Evolutionary conservation across 2,797 vertebrate species (phyloP).

Genomic region (Cheracebus regulus): DNA sequence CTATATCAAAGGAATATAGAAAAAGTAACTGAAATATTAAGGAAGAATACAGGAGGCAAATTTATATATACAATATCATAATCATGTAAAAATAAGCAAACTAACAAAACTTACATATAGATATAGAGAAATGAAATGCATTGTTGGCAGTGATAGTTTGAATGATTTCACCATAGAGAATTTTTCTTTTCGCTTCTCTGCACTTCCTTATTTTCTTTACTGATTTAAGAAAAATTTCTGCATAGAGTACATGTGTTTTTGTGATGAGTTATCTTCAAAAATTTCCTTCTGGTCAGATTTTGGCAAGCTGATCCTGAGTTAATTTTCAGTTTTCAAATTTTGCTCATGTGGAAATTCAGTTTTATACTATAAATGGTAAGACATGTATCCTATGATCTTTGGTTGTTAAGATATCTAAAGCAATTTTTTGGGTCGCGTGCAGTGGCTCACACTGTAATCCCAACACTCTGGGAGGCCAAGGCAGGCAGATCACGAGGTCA

Average conservation of each 20-base stretch:
- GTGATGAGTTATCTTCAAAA: background rate
- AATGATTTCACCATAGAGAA: background rate
- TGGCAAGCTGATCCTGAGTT: background rate
- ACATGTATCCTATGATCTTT: background rate
- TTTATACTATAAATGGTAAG: background rate
- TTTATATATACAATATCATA: background rate
- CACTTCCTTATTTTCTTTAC: background rate
- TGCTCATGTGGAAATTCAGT: constrained; percentile 6
- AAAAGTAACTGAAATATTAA: constrained; percentile 28
- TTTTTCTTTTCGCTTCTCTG: background rate
- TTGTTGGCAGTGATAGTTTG: background rate
- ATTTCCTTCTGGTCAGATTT: background rate
- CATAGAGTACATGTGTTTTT: background rate
- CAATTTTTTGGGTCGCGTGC: background rate
- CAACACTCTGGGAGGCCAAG: too few species aligned
- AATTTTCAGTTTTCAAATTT: background rate
- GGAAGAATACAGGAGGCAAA: background rate
- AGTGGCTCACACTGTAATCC: too few species aligned
- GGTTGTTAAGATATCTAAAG: background rate
- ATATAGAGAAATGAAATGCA: background rate
- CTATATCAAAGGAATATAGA: constrained; percentile 2
- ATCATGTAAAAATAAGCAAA: background rate
- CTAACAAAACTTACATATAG: background rate
- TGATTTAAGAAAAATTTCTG: constrained; percentile 12
- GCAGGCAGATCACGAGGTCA: too few species aligned